phyloP scores from a whole-genome alignment of 2,888 invertebrate genomes.

The Lacanobia oleracea region DNA sequence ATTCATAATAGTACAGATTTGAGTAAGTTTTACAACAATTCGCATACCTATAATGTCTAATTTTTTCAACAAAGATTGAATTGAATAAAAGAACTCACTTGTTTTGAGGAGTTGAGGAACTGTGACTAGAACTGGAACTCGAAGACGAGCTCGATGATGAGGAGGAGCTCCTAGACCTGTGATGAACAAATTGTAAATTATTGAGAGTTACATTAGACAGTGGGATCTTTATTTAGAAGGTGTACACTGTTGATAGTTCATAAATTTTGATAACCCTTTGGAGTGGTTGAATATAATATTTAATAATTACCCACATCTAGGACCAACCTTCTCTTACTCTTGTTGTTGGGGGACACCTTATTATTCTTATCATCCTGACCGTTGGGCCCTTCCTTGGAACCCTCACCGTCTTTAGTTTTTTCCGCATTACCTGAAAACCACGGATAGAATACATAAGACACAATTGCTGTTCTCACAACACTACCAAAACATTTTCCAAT shows the following conservation, averaged over 20 bases:
- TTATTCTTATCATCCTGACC: constrained; percentile 77
- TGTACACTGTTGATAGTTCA: neutral
- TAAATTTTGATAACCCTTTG: neutral
- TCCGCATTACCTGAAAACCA: constrained; percentile 75
- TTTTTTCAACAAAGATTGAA: constrained; percentile 1
- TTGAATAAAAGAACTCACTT: constrained; percentile 75
- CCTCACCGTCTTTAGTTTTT: constrained; percentile 77
- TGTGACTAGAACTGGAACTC: constrained; percentile 88
- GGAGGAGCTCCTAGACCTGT: constrained; percentile 85
- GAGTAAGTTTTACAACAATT: constrained; percentile 24
- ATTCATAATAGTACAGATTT: constrained; percentile 31
- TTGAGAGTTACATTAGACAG: neutral
- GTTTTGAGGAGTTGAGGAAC: constrained; percentile 83
- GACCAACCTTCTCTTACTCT: constrained; percentile 83
- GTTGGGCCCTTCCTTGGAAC: constrained; percentile 74
- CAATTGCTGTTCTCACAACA: neutral
- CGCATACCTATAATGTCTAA: neutral
- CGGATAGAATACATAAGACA: neutral
- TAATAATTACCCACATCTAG: constrained; percentile 65
- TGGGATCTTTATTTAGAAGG: neutral
- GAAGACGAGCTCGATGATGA: constrained; percentile 87
- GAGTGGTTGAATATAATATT: constrained; percentile 10
- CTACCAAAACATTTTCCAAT: too few species aligned
- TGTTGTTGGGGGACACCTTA: constrained; percentile 75
- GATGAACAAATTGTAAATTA: constrained; percentile 18